Base-by-base conservation (phyloP, 2,797 vertebrate genomes). In the Tapera naevia region DNA sequence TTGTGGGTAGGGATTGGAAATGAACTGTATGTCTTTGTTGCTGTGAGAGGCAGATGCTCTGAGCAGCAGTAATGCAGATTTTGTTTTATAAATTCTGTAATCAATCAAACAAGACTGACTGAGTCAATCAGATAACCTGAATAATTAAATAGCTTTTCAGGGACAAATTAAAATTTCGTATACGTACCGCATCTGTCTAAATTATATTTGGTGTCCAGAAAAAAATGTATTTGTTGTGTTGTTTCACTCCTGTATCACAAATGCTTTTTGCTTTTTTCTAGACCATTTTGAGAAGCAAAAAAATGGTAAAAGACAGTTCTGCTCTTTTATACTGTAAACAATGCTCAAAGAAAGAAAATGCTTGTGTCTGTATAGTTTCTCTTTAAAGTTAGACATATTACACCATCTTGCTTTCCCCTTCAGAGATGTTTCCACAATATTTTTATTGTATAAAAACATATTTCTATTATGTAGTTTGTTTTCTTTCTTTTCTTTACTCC, bases 81-180 rank as follows among this genome's bases (percentile, higher is more conserved):
- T 91, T 97, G 94, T 96, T 96, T 93, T 96, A 94, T 93, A 85
- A 94, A 94, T 97, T 89, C 80, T 95, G 84, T 67, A 71, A 89
- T 89, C 91, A 79, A 89, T 96, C 93, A 93, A 94, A 89, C 46
- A 90, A 80, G 39, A 62, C 80, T 67, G 67, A 84, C 91, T 70
- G 81, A 93, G 39, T 81, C 86, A 89, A 24, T 92, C 88, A 86
- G 89, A 94, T 88, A 86, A 85, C 94, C 92, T 97, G 89, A 96
- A 96, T 97, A 94, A 97, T 97, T 96, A 97, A 97, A 91, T 96
- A 93, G 80, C 81, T 94, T 96, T 95, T 95, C 87, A 93, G 88
- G 71, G 80, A 56, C 76, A 95, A 91, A 93, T 94, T 93, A 94
- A 94, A 89, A 89, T 94, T 93, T 89, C 76, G 95, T 79, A 73